These are phyloP conservation scores for Myxocyprinus asiaticus DNA, from an alignment of 2,113 vertebrate genomes.

Conservation along the genomic window DNA sequence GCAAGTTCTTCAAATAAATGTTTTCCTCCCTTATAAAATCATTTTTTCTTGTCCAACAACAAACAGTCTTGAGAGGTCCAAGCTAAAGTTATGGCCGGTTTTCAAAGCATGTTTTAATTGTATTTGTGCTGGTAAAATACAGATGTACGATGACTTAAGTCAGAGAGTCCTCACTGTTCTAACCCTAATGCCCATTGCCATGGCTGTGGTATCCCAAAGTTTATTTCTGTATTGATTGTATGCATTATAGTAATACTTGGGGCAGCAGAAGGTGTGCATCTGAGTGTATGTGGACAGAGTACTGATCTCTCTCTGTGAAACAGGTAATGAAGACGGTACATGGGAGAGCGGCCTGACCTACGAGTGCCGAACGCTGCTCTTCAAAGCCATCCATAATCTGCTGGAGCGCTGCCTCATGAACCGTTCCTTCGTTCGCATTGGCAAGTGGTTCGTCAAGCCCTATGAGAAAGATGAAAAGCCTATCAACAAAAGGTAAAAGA, in stretches of 20 bases:
- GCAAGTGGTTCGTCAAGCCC: conserved; percentile 98
- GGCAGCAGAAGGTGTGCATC: too few relatives aligned
- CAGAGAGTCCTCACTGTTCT: background rate
- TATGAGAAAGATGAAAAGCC: conserved; percentile 98
- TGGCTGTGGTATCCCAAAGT: background rate
- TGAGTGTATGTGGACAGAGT: background rate
- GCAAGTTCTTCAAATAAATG: background rate
- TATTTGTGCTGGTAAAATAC: background rate
- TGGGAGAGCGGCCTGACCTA: conserved; percentile 98
- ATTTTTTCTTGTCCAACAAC: background rate
- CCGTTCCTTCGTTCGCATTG: conserved; percentile 93
- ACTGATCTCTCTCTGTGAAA: conserved; percentile 11
- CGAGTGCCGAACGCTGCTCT: conserved; percentile 95
- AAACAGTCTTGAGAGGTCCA: background rate
- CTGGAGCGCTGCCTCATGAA: conserved; percentile 97
- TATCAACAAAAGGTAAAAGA: conserved; percentile 90
- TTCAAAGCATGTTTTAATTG: background rate
- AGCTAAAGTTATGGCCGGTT: background rate
- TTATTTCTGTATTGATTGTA: background rate
- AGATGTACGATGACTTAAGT: background rate
- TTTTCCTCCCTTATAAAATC: background rate
- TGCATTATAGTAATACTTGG: background rate
- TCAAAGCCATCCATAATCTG: conserved; percentile 98
- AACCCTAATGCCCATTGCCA: background rate
- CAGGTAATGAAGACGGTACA: conserved; percentile 94